Evolutionary conservation across 2,888 invertebrate genomes (phyloP).

Genomic region (Eledona agricola): DNA sequence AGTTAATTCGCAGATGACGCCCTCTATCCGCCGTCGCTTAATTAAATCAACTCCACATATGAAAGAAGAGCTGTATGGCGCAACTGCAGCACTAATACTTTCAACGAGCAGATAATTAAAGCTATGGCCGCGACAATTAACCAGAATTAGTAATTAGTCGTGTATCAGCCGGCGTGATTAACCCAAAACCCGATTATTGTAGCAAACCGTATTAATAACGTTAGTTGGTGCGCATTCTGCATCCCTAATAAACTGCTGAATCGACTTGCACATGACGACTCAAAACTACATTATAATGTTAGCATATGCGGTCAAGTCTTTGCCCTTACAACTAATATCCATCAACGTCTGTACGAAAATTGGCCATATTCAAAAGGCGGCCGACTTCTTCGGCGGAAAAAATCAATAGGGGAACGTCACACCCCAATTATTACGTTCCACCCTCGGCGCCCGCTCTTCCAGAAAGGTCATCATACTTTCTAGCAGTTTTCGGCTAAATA

Average conservation of each 20-base stretch:
- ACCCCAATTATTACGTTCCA: conserved; percentile 24
- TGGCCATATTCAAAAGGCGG: conserved; percentile 14
- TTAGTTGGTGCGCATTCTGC: conserved; percentile 55
- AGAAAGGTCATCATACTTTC: conserved; percentile 15
- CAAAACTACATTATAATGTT: conserved; percentile 1
- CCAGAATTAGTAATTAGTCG: conserved; percentile 54
- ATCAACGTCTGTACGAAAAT: conserved; percentile 2
- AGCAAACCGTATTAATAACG: conserved; percentile 55
- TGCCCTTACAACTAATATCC: conserved; percentile 7
- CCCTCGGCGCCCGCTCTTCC: conserved; percentile 24
- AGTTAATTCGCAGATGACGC: no score
- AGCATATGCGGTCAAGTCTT: conserved; percentile 10
- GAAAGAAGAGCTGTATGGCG: no score
- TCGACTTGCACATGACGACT: conserved; percentile 43
- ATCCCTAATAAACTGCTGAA: conserved; percentile 51
- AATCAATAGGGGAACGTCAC: conserved; percentile 27
- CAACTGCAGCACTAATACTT: conserved; percentile 39
- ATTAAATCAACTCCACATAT: no score
- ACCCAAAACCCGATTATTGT: conserved; percentile 54
- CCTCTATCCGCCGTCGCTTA: no score
- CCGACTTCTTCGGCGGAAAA: conserved; percentile 28
- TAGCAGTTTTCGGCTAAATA: conserved; percentile 9
- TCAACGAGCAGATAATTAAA: conserved; percentile 44
- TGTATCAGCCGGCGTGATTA: conserved; percentile 55
- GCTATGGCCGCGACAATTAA: conserved; percentile 50